These are phyloP conservation scores for Drosophila maculinotata DNA, from an alignment of 2,888 invertebrate genomes.

Conservation along the genomic window DNA sequence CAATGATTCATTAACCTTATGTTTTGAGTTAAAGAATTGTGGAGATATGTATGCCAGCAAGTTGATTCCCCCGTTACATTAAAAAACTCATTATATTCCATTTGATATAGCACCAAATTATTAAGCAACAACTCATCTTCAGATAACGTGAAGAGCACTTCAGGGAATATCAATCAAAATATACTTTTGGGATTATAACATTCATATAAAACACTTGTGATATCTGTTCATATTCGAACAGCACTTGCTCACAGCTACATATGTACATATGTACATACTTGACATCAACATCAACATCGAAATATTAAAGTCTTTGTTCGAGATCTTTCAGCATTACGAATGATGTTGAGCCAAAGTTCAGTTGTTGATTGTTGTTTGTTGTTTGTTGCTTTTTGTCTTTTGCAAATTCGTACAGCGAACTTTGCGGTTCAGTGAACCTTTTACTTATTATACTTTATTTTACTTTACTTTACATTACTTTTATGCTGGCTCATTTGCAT, in stretches of 20 bases:
- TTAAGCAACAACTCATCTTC: not conserved
- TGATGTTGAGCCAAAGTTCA: slow-evolving; percentile 59
- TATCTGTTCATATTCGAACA: slow-evolving; percentile 1
- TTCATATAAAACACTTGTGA: slow-evolving; percentile 5
- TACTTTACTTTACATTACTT: slow-evolving; percentile 37
- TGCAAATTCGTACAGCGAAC: slow-evolving; percentile 56
- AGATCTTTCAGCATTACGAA: slow-evolving; percentile 24
- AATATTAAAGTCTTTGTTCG: slow-evolving; percentile 18
- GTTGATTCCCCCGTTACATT: no score
- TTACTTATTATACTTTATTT: slow-evolving; percentile 28
- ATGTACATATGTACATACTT: no score
- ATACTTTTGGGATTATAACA: slow-evolving; percentile 25
- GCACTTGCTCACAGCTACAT: slow-evolving; percentile 26
- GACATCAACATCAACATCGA: slow-evolving; percentile 15
- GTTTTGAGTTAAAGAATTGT: no score
- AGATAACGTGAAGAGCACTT: slow-evolving; percentile 13
- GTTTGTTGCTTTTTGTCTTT: slow-evolving; percentile 26
- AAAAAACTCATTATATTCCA: not conserved
- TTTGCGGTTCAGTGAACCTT: slow-evolving; percentile 63
- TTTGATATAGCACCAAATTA: slow-evolving; percentile 10
- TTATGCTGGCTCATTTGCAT: slow-evolving; percentile 72
- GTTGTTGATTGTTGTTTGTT: slow-evolving; percentile 34
- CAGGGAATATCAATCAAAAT: slow-evolving; percentile 35
- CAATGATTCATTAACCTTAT: no score
- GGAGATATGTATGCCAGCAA: no score